Conservation (phyloP, 1,140 invertebrate genomes). For the Melitaea cinxia region DNA sequence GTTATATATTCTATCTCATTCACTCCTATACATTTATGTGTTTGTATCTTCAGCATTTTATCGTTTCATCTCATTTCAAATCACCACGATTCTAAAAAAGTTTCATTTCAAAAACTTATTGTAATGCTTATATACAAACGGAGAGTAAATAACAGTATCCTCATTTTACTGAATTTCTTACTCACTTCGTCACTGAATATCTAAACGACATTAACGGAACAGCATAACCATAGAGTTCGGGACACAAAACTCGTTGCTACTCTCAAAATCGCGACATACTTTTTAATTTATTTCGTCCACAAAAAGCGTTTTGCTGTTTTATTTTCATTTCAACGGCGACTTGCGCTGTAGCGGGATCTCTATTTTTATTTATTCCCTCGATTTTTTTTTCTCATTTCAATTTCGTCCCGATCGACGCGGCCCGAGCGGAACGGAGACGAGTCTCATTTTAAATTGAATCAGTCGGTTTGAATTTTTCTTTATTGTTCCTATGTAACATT, state of each 20-base stretch:
- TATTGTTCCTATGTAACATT: conserved; percentile 62
- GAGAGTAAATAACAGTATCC: conserved; percentile 20
- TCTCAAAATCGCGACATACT: conserved; percentile 76
- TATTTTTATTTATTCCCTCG: conserved; percentile 80
- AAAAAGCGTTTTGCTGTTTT: conserved; percentile 79
- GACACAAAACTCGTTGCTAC: conserved; percentile 49
- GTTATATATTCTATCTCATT: no score
- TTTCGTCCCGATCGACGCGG: conserved; percentile 75
- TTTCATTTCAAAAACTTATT: no score
- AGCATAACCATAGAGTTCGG: conserved; percentile 35
- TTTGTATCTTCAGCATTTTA: no score
- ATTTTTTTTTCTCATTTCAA: conserved; percentile 76
- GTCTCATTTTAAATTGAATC: conserved; percentile 81
- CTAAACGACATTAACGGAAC: conserved; percentile 38
- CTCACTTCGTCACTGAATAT: conserved; percentile 28
- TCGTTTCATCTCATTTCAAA: no score
- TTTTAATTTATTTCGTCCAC: conserved; percentile 81
- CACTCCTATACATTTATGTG: no score
- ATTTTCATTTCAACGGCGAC: conserved; percentile 81
- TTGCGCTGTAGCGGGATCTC: conserved; percentile 80
- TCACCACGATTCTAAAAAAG: no score
- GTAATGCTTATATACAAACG: conserved; percentile 7
- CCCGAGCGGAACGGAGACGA: conserved; percentile 72
- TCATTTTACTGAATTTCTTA: no score
- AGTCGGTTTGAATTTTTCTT: conserved; percentile 72